Conservation (phyloP, 1,140 invertebrate species). For the Laupala kohalensis region DNA sequence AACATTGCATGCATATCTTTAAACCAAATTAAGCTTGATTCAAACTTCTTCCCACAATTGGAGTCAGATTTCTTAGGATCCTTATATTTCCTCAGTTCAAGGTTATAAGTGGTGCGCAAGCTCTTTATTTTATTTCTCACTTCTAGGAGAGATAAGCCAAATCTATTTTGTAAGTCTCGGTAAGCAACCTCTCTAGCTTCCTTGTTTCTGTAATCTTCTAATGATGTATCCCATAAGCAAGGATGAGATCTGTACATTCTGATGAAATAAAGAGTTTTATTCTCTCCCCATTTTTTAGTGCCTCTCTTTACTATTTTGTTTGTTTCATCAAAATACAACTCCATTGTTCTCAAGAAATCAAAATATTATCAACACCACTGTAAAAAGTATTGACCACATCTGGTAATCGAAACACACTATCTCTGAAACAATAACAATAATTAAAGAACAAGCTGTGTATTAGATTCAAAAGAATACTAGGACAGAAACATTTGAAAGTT, state of each 20-base stretch:
- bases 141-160: neutral
- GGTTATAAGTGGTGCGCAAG: neutral
- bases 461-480: too few species aligned
- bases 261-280: neutral
- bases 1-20: neutral
- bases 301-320: neutral
- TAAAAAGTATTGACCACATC: too few species aligned
- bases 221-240: neutral
- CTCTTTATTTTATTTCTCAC: neutral
- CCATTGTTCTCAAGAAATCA: too few species aligned
- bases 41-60: neutral
- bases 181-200: neutral
- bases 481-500: too few species aligned
- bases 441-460: too few species aligned
- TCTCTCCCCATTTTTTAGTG: neutral
- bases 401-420: too few species aligned
- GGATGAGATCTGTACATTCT: neutral
- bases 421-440: too few species aligned
- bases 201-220: neutral
- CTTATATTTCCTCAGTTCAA: neutral
- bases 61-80: neutral
- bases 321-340: neutral
- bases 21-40: neutral
- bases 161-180: neutral
- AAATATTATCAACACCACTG: too few species aligned